phyloP scores from a whole-genome alignment of 2,113 vertebrate species.

The Ammospiza caudacuta region DNA sequence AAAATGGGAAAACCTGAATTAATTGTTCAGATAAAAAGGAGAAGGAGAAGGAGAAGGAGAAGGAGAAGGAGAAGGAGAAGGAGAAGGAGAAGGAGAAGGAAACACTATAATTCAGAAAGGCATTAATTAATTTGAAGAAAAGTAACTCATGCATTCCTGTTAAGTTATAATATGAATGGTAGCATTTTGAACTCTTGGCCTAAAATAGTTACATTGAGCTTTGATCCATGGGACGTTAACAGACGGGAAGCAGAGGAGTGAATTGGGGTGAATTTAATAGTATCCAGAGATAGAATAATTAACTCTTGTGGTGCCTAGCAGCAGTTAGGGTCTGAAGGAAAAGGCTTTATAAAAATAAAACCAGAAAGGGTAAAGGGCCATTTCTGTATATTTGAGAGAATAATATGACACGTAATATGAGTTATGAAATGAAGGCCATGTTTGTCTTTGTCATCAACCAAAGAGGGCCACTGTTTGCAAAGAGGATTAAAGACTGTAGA shows the following conservation, averaged over 20 bases:
- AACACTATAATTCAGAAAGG: not conserved
- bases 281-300: slow-evolving; percentile 57
- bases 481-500: not conserved
- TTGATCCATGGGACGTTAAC: slow-evolving; percentile 20
- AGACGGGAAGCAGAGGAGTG: slow-evolving; percentile 45
- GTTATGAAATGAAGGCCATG: not conserved
- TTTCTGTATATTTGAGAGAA: not conserved
- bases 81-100: not conserved
- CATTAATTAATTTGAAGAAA: slow-evolving; percentile 21
- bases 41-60: accelerated
- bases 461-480: not conserved
- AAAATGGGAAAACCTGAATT: not conserved
- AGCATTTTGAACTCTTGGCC: slow-evolving; percentile 50
- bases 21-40: not conserved
- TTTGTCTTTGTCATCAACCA: not conserved
- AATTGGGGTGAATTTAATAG: slow-evolving; percentile 57
- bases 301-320: slow-evolving; percentile 28
- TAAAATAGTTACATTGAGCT: slow-evolving; percentile 43
- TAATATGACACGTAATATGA: not conserved
- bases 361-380: not conserved
- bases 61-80: no score
- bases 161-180: slow-evolving; percentile 10
- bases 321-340: not conserved
- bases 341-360: not conserved
- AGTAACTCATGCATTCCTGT: not conserved